Base-by-base conservation (phyloP, 2,888 invertebrate species). In the Limnephilus marmoratus region DNA sequence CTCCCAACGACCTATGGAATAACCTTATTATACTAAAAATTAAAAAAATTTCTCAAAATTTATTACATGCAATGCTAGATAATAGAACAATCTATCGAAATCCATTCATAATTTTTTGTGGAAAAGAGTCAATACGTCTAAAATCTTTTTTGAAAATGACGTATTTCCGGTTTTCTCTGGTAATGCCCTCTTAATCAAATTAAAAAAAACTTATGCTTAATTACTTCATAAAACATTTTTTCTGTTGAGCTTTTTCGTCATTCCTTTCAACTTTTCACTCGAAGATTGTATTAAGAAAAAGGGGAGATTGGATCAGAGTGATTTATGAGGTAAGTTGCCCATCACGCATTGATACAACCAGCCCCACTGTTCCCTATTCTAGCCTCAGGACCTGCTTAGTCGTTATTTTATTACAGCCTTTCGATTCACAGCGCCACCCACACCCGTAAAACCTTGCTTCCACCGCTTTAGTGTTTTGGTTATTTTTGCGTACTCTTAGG, bases 241-340 rank as follows among this genome's bases (percentile, higher is more conserved):
- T 68, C 83, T 31, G 53, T 34, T 24, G 34, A 83, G 34, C 45
- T 49, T 89, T 88, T 89, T 68, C 53, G 53, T 68, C 53, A 68
- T 68, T 68, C 24, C 53, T 68, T 68, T 68, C 29, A 86, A 91
- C 86, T 86, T 85, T 86, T 88, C 88, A 82, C 87, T 53, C n/a
- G 68, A 89, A 53, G 53, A 37, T 88, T 83, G 90, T 31, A 34
- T 18, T n/a, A 45, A 45, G 82, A 31, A 81, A 12, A 81, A 85
- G 83, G 89, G 89, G 82, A 91, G 91, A 91, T 91, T 82, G 81
- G 68, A 91, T 91, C 88, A 89, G 82, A 13, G 31, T 82, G 90
- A 90, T 90, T 90, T 90, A 90, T 82, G 18, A 34, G 82, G 45
- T 31, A 87, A 81, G 90, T 90, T 90, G 41, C 15, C 82, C 49